Evolutionary conservation across 2,113 vertebrate species (phyloP), one percentile per base, ranked within the genome.

Genomic region (Pseudorectes ferrugineus): DNA sequence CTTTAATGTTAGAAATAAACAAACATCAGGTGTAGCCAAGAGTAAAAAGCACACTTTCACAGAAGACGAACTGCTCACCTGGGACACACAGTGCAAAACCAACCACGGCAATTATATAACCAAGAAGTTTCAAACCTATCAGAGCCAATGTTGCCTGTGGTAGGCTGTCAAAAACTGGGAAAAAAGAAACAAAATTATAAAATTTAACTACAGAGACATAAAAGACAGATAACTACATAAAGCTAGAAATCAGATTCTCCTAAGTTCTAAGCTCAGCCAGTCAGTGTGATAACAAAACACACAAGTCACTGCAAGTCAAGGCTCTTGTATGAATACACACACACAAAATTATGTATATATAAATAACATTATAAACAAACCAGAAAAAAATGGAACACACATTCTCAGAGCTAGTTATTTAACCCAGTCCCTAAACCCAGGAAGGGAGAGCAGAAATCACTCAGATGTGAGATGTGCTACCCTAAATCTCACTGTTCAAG

Each of bases 31-130:
- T 9, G 31, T 0, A 76, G 59, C 28, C 9, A 24, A 85, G 49
- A 51, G 20, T 29, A 49, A 92, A 80, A 86, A 85, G 23, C 58
- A 29, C 10, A 54, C 18, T 59, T 86, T 24, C 21, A 52, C 4
- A 82, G 57, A 40, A 54, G 16, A 40, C 5, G 8, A 42, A 61
- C 48, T 67, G n/a, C 96, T 97, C 95, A 98, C 98, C 97, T 94
- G 95, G 45, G 58, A 98, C 65, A 89, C 95, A 98, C 35, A 98
- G 85, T 80, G 92, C 96, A 78, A 98, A 92, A 88, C 98, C 98
- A 81, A 96, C 95, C 63, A 98, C 42, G 15, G 97, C 96, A 61
- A 98, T 95, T 62, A 98, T 21, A 63, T 96, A 98, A 52, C 97
- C 98, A 85, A 98, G 63, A 63, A 95, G n/a, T 21, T 98, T 93